phyloP scores from a whole-genome alignment of 2,888 invertebrate species.

The Pristionchus entomophagus region DNA sequence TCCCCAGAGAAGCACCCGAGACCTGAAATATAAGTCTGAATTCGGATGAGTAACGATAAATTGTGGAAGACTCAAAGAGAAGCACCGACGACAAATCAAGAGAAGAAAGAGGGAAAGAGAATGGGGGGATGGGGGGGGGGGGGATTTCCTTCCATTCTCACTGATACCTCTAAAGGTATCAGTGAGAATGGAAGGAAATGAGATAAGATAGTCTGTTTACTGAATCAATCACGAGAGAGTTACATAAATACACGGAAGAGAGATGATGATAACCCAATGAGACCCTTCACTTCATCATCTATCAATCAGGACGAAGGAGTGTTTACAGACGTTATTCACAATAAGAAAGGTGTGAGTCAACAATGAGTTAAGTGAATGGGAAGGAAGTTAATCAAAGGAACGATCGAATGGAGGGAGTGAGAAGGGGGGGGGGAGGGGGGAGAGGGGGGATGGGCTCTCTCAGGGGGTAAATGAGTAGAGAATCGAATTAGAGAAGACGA shows the following conservation, averaged over 20 bases:
- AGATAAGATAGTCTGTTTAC: slow-evolving; percentile 4
- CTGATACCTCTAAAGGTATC: not conserved
- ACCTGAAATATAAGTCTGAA: not conserved
- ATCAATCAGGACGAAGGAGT: not conserved
- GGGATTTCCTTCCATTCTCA: too few relatives aligned
- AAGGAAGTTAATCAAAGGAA: slow-evolving; percentile 32
- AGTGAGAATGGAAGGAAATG: not conserved
- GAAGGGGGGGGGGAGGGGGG: not conserved
- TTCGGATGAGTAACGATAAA: not conserved
- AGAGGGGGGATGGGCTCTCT: not conserved
- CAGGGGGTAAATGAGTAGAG: not conserved
- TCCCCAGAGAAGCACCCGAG: not conserved
- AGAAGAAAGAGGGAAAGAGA: not conserved
- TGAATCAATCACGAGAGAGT: not conserved
- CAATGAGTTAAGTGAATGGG: slow-evolving; percentile 7
- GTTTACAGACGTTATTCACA: slow-evolving; percentile 16
- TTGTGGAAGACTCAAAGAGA: slow-evolving; percentile 15
- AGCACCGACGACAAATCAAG: slow-evolving; percentile 24
- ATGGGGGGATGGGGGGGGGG: not conserved
- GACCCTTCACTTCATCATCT: too few relatives aligned
- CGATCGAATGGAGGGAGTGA: not conserved
- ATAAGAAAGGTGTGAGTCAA: slow-evolving; percentile 32
- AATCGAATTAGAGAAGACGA: slow-evolving; percentile 17
- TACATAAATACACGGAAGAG: not conserved
- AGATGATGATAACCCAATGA: not conserved